Evolutionary conservation across 1,140 invertebrate genomes (phyloP).

Genomic region (Drosophila prosaltans): DNA sequence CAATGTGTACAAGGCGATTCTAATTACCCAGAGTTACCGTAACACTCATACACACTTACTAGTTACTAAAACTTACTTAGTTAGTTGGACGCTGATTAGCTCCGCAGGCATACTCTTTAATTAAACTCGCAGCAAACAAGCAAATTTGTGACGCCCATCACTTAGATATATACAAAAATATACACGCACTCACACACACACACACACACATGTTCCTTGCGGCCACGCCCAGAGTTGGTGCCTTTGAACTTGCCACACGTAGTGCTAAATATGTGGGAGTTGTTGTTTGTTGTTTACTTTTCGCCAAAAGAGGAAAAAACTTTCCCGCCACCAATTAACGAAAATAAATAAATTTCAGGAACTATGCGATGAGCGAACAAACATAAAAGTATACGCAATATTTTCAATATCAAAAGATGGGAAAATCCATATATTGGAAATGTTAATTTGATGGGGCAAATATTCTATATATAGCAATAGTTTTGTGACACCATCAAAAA

Average conservation of each 20-base stretch:
- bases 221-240: conserved; percentile 28
- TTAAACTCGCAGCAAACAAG: conserved; percentile 30
- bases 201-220: conserved; percentile 24
- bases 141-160: conserved; percentile 20
- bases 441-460: background rate
- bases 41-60: background rate
- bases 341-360: conserved; percentile 48
- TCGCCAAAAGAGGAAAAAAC: conserved; percentile 21
- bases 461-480: background rate
- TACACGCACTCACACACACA: conserved; percentile 25
- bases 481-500: background rate
- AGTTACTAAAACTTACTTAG: conserved; percentile 2
- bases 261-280: conserved; percentile 20
- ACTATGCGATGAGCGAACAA: conserved; percentile 11
- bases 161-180: background rate
- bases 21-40: conserved; percentile 11
- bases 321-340: conserved; percentile 65
- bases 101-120: conserved; percentile 28
- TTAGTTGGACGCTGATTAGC: conserved; percentile 12
- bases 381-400: conserved; percentile 53
- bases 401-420: conserved; percentile 39
- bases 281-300: conserved; percentile 40
- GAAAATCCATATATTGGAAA: background rate
- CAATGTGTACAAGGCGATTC: background rate
- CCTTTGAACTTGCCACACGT: conserved; percentile 52